Conservation (phyloP, 2,113 vertebrate species). For the Sorex araneus region DNA sequence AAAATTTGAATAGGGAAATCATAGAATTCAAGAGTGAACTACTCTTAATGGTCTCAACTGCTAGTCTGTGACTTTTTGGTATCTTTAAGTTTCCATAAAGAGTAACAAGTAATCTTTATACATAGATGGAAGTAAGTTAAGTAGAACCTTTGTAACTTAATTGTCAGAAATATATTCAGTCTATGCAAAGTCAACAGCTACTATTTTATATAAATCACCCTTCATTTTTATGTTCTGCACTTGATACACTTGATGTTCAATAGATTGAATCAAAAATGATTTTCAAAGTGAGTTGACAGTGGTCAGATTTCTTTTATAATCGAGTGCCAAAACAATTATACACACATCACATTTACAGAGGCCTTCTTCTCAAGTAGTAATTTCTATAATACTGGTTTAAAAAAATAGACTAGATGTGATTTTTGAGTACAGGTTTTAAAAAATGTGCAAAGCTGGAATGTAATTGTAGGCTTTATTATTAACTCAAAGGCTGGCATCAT, state of each 20-base stretch:
- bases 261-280: slow-evolving; percentile 80
- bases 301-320: slow-evolving; percentile 83
- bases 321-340: slow-evolving; percentile 74
- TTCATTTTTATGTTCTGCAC: slow-evolving; percentile 67
- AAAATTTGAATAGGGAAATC: not conserved
- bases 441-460: slow-evolving; percentile 79
- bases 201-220: slow-evolving; percentile 67
- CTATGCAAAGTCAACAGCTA: slow-evolving; percentile 69
- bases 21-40: not conserved
- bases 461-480: slow-evolving; percentile 84
- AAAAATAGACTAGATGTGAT: slow-evolving; percentile 73
- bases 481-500: slow-evolving; percentile 73
- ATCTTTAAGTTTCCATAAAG: not conserved
- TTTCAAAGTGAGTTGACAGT: slow-evolving; percentile 80
- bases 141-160: slow-evolving; percentile 59
- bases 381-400: slow-evolving; percentile 76
- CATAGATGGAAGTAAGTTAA: slow-evolving; percentile 20
- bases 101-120: slow-evolving; percentile 1
- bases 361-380: slow-evolving; percentile 75
- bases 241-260: slow-evolving; percentile 55
- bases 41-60: not conserved
- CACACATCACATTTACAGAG: slow-evolving; percentile 75
- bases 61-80: not conserved
- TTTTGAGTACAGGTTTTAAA: slow-evolving; percentile 84
- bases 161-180: slow-evolving; percentile 66